Evolutionary conservation across 2,888 invertebrate species (phyloP).

Genomic region (Agonopterix arenella): DNA sequence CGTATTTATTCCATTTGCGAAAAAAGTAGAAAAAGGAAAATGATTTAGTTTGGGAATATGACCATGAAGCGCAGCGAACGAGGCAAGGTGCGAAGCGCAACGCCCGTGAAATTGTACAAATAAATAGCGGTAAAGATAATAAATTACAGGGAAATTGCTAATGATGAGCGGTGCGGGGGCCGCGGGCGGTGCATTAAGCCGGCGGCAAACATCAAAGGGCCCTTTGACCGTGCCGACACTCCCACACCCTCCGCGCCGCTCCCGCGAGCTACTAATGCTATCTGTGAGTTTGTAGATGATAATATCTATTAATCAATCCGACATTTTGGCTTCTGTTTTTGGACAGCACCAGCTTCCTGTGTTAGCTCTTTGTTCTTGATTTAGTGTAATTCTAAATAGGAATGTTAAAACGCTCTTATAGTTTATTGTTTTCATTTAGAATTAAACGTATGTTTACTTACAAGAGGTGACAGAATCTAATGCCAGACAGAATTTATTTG

Average conservation of each 20-base stretch:
- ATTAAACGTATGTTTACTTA: too few species aligned
- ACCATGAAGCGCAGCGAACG: not conserved
- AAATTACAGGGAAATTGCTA: conserved; percentile 76
- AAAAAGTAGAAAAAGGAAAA: not conserved
- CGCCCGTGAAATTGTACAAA: conserved; percentile 67
- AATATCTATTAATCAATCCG: conserved; percentile 60
- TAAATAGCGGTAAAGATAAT: conserved; percentile 75
- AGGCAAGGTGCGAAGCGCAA: conserved; percentile 42
- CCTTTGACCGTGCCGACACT: conserved; percentile 75
- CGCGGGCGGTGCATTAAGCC: conserved; percentile 75
- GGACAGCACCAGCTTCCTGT: conserved; percentile 17
- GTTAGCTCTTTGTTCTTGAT: conserved; percentile 12
- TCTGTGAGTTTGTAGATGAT: conserved; percentile 17
- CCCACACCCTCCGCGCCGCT: conserved; percentile 53
- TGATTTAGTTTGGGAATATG: not conserved
- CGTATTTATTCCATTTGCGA: conserved; percentile 1
- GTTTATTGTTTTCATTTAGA: too few species aligned
- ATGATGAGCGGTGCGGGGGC: conserved; percentile 70
- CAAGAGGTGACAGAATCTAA: too few species aligned
- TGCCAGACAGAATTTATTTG: too few species aligned
- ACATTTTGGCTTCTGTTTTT: conserved; percentile 42
- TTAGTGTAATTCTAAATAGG: not conserved
- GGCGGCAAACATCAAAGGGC: conserved; percentile 76
- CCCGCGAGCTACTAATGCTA: conserved; percentile 24
- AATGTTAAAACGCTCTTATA: too few species aligned